Evolutionary conservation across 2,797 vertebrate genomes (phyloP).

Genomic region (Cryptoprocta ferox): DNA sequence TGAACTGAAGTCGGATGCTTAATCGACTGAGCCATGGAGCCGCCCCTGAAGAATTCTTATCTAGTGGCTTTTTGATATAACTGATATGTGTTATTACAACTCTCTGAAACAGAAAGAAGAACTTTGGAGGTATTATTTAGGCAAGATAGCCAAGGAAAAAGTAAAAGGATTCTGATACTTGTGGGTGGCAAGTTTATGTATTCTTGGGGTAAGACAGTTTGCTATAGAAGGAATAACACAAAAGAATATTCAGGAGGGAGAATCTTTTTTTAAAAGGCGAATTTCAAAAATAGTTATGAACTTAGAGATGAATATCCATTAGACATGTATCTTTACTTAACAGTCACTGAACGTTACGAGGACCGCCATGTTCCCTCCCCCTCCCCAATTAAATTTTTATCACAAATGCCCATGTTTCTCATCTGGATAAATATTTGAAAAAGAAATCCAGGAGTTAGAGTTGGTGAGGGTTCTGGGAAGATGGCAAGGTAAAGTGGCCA

Average conservation of each 20-base stretch:
- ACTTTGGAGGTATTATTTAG: background rate
- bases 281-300: background rate
- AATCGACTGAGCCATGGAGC: too few species aligned
- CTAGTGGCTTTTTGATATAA: background rate
- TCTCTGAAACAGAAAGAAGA: conserved; percentile 24
- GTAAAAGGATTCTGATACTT: background rate
- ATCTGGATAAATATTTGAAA: background rate
- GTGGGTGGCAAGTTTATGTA: background rate
- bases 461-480: background rate
- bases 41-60: background rate
- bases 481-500: background rate
- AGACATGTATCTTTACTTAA: background rate
- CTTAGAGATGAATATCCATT: background rate
- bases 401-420: background rate
- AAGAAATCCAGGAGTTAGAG: background rate
- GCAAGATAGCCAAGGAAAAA: background rate
- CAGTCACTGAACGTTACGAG: background rate
- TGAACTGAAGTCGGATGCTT: too few species aligned
- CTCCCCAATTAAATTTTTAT: background rate
- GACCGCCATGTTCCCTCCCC: background rate
- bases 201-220: background rate
- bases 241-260: background rate
- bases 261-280: background rate
- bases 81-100: background rate
- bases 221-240: background rate